Evolutionary conservation across 2,888 invertebrate species (phyloP).

Genomic region (Chalcosyrphus nemorum): DNA sequence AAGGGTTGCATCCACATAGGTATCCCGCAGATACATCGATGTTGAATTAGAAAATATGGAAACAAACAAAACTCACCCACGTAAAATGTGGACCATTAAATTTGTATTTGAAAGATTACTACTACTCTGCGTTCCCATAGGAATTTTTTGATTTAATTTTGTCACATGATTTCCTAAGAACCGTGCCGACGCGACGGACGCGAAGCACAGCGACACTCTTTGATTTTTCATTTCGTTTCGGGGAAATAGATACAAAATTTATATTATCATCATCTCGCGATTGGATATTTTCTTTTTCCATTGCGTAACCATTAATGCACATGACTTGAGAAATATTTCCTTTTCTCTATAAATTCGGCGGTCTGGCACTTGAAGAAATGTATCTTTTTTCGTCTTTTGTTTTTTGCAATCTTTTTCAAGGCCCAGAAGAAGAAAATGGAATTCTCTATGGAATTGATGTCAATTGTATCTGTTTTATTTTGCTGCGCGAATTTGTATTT

Average conservation of each 20-base stretch:
- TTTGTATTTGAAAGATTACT: background rate
- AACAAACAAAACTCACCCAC: conserved; percentile 5
- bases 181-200: background rate
- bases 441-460: conserved; percentile 16
- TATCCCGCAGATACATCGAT: background rate
- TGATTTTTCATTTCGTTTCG: background rate
- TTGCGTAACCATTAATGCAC: conserved; percentile 29
- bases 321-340: conserved; percentile 6
- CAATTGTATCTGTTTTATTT: background rate
- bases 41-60: background rate
- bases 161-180: conserved; percentile 31
- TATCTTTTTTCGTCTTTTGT: background rate
- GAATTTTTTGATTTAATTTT: conserved; percentile 27
- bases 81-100: background rate
- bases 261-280: background rate
- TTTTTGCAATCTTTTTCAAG: too few relatives aligned
- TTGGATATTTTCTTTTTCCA: background rate
- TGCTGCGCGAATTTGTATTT: background rate
- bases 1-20: background rate
- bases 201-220: too few relatives aligned
- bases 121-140: background rate
- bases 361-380: background rate
- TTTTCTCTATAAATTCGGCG: background rate
- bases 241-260: conserved; percentile 11
- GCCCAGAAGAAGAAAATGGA: background rate